phyloP scores from a whole-genome alignment of 2,797 vertebrate genomes.

The Sebastiscus tertius region DNA sequence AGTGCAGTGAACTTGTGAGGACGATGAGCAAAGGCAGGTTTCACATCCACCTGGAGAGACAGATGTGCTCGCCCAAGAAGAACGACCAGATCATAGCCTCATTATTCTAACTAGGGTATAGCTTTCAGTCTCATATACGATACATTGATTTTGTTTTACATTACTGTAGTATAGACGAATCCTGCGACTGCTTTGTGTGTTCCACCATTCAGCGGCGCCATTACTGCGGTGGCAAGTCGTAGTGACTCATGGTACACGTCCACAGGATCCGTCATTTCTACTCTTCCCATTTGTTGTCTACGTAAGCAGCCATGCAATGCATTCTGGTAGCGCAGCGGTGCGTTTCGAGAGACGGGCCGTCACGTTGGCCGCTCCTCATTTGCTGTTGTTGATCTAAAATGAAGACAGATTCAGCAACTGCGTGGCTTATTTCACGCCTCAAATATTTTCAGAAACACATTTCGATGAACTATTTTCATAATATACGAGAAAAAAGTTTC shows the following conservation, averaged over 20 bases:
- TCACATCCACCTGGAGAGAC: conserved; percentile 57
- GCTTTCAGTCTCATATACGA: conserved; percentile 7
- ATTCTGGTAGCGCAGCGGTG: no score
- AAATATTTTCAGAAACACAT: no score
- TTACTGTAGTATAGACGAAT: conserved; percentile 1
- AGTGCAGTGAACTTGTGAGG: conserved; percentile 58
- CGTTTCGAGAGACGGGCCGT: no score
- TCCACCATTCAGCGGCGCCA: not conserved
- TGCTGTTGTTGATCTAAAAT: no score
- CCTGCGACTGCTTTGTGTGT: not conserved
- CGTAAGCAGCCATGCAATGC: no score
- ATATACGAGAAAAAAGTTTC: not conserved
- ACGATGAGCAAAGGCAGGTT: conserved; percentile 43
- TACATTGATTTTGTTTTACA: conserved; percentile 34
- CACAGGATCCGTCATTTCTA: no score
- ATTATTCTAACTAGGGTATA: conserved; percentile 29
- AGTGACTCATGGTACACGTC: not conserved
- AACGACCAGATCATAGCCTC: conserved; percentile 21
- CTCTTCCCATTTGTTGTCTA: no score
- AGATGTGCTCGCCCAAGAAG: conserved; percentile 48
- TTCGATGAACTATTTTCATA: no score
- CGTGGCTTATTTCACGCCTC: no score
- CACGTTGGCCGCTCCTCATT: no score
- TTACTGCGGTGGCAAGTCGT: not conserved
- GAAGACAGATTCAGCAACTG: no score